Base-by-base conservation (phyloP, 1,140 invertebrate genomes). In the Paracyclopina nana region DNA sequence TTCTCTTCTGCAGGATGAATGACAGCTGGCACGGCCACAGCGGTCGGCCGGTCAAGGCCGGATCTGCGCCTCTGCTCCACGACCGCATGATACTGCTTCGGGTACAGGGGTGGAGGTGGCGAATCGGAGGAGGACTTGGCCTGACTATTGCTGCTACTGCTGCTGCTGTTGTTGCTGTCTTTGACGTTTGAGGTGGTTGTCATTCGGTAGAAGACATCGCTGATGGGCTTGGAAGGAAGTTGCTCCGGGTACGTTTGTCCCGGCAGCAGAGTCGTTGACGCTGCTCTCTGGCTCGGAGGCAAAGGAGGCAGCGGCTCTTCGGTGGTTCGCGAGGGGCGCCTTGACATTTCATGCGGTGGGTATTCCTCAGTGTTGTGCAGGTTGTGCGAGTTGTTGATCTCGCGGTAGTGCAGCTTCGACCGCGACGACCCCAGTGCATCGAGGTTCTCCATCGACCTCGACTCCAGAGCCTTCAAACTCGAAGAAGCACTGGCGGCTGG, bases 201-300 rank as follows among this genome's bases (percentile, higher is more conserved):
- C n/a, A n/a, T n/a, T n/a, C 20, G 34, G 20, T 38, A 38, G 20
- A 38, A 38, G n/a, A 44, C 24, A 14, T 44, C 24, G 12, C n/a
- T 14, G 42, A 44, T 14, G 2, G 14, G 14, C 16, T n/a, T 44
- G 12, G 24, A 14, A 3, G 42, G 42, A 2, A n/a, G 24, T 53
- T 65, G 67, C 44, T 69, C 63, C 42, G 67, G 64, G 31, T 70
- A 63, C 31, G 61, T 64, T 54, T 68, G 64, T 48, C 65, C 64
- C 14, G 68, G 59, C 24, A 71, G 57, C 5, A 66, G 44, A 6
- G 58, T 55, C 24, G 41, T 52, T 41, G 24, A 38, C 20, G 14
- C 20, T n/a, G 34, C 34, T 5, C 20, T n/a, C 14, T n/a, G 20
- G 34, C 34, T 38, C n/a, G n/a, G n/a, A n/a, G n/a, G n/a, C n/a